Conservation (phyloP, 1,140 invertebrate species). For the Bathynomus jamesi region DNA sequence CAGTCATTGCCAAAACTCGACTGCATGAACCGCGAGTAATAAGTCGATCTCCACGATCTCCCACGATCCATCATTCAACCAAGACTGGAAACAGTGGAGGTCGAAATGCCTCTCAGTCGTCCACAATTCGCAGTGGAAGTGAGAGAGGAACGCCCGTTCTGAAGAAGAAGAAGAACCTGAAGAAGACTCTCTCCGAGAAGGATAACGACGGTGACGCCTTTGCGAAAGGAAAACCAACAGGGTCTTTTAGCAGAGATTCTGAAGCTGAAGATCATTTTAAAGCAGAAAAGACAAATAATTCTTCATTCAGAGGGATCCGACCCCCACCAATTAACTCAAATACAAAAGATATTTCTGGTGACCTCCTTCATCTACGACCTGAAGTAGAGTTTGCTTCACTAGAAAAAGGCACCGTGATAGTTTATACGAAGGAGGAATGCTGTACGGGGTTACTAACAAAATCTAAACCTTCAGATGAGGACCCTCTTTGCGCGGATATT, state of each 20-base stretch:
- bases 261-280: not conserved
- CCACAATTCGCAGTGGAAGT: constrained; percentile 7
- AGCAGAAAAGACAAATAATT: not conserved
- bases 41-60: constrained; percentile 2
- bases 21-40: constrained; percentile 21
- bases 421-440: not conserved
- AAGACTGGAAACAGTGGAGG: constrained; percentile 4
- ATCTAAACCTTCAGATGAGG: constrained; percentile 10
- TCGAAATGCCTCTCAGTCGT: constrained; percentile 8
- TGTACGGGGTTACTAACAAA: no score
- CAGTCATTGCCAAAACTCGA: constrained; percentile 25
- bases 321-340: not conserved
- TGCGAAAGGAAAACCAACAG: not conserved
- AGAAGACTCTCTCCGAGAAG: not conserved
- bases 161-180: not conserved
- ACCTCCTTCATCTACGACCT: not conserved
- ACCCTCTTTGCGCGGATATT: constrained; percentile 31
- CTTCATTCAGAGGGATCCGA: not conserved
- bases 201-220: not conserved
- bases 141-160: not conserved
- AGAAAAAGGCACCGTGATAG: not conserved
- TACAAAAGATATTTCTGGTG: not conserved
- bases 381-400: not conserved
- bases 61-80: constrained; percentile 10
- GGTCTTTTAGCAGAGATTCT: not conserved